Conservation (phyloP, 2,888 invertebrate genomes). For the Magallana nippona region DNA sequence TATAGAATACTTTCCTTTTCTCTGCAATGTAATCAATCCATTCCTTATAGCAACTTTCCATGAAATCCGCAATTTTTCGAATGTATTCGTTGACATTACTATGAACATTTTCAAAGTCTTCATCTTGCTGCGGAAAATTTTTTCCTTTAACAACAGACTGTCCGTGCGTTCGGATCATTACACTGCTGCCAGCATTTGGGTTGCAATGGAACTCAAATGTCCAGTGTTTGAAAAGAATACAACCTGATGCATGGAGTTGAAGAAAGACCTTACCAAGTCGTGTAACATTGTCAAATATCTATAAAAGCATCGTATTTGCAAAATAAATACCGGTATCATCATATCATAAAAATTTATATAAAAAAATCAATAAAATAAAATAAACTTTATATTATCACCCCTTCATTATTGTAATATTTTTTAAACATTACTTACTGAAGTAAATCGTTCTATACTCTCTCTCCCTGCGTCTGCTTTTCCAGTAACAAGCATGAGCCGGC, state of each 20-base stretch:
- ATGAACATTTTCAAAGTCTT: not conserved
- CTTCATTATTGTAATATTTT: no score
- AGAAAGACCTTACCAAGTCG: slow-evolving; percentile 3
- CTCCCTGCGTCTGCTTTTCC: slow-evolving; percentile 70
- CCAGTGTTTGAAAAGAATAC: slow-evolving; percentile 1
- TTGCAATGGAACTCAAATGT: slow-evolving; percentile 8
- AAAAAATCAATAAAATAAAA: not conserved
- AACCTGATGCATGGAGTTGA: not conserved
- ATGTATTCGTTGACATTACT: not conserved
- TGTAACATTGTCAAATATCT: slow-evolving; percentile 30
- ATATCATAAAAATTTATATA: not conserved
- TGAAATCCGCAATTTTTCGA: not conserved
- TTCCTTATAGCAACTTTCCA: not conserved
- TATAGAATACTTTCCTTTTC: not conserved
- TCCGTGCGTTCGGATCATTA: not conserved
- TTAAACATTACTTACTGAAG: slow-evolving; percentile 51
- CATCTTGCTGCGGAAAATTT: not conserved
- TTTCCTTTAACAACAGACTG: not conserved
- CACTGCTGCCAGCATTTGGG: not conserved
- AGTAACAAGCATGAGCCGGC: slow-evolving; percentile 73
- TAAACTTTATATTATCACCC: no score
- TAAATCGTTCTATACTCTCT: slow-evolving; percentile 66
- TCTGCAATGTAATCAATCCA: slow-evolving; percentile 1
- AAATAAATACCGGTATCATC: not conserved
- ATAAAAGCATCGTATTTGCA: not conserved